Conservation (phyloP, 2,888 invertebrate genomes). For the Ectropis crepuscularia region DNA sequence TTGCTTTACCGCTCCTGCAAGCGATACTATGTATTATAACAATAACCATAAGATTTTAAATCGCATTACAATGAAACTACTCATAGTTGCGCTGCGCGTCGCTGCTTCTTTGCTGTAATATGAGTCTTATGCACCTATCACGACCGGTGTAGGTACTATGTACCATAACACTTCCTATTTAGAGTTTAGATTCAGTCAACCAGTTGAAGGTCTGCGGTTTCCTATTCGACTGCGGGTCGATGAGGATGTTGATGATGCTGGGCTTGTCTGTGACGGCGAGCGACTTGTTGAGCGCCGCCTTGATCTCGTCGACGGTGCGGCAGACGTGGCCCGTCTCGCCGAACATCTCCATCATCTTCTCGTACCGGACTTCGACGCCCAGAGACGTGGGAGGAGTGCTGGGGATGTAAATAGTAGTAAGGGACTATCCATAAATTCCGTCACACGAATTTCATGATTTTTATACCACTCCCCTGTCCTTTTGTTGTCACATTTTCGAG, state of each 20-base stretch:
- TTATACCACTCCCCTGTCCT: too few species aligned
- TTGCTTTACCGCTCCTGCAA: too few species aligned
- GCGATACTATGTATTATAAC: too few species aligned
- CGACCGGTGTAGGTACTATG: neutral
- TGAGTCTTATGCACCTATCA: too few species aligned
- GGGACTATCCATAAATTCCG: too few species aligned
- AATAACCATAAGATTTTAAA: too few species aligned
- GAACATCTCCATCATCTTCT: slow-evolving; percentile 95
- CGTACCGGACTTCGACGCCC: slow-evolving; percentile 92
- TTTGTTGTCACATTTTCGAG: too few species aligned
- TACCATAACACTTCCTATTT: slow-evolving; percentile 54
- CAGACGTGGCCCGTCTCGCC: slow-evolving; percentile 92
- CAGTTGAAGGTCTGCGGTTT: slow-evolving; percentile 96
- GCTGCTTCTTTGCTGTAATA: too few species aligned
- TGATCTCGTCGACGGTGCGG: slow-evolving; percentile 90
- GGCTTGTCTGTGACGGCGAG: slow-evolving; percentile 90
- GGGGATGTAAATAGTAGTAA: slow-evolving; percentile 22
- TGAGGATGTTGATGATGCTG: slow-evolving; percentile 95
- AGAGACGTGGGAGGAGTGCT: slow-evolving; percentile 95
- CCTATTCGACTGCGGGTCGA: slow-evolving; percentile 94
- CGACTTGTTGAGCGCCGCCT: slow-evolving; percentile 87
- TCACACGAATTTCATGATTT: too few species aligned
- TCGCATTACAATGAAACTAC: too few species aligned
- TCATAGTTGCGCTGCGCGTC: too few species aligned
- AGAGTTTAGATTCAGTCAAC: slow-evolving; percentile 96